A percentile compares a stretch with the other conserved stretches of the same genome.
Conservation (phyloP, 2,113 vertebrate species). For the Anser brachyrhynchus region DNA sequence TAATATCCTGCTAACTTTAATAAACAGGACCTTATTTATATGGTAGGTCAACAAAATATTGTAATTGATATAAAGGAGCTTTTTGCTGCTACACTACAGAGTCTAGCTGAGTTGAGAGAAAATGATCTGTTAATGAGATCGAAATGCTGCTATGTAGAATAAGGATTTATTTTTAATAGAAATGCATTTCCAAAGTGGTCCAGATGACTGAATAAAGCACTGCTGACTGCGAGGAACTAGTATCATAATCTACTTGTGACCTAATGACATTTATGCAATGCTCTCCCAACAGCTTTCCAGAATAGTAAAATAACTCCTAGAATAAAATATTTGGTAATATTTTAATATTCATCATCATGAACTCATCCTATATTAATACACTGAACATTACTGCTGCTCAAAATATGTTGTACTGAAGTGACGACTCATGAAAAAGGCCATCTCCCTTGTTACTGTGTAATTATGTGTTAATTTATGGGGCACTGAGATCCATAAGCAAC, state of each 20-base stretch:
- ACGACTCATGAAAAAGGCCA: slow-evolving; percentile 19
- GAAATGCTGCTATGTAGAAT: slow-evolving; percentile 66
- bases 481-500: neutral
- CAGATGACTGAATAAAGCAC: slow-evolving; percentile 41
- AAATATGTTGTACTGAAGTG: slow-evolving; percentile 13
- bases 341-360: slow-evolving; percentile 70
- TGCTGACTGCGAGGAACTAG: slow-evolving; percentile 45
- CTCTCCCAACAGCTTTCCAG: slow-evolving; percentile 21
- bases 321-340: slow-evolving; percentile 64
- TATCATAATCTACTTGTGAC: slow-evolving; percentile 5
- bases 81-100: slow-evolving; percentile 16
- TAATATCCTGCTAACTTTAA: slow-evolving; percentile 75
- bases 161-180: slow-evolving; percentile 66
- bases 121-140: slow-evolving; percentile 72
- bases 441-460: neutral
- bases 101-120: slow-evolving; percentile 63
- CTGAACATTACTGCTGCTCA: neutral
- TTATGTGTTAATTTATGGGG: slow-evolving; percentile 38
- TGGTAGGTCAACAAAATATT: slow-evolving; percentile 57
- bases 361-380: slow-evolving; percentile 62
- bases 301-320: slow-evolving; percentile 30
- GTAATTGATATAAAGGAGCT: slow-evolving; percentile 58
- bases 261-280: slow-evolving; percentile 38
- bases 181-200: slow-evolving; percentile 53
- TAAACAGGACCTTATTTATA: slow-evolving; percentile 74